Percentiles rank a stretch among this genome's conserved stretches.
Conservation (phyloP, 2,797 vertebrate genomes). For the Gadopsis bispinosus region DNA sequence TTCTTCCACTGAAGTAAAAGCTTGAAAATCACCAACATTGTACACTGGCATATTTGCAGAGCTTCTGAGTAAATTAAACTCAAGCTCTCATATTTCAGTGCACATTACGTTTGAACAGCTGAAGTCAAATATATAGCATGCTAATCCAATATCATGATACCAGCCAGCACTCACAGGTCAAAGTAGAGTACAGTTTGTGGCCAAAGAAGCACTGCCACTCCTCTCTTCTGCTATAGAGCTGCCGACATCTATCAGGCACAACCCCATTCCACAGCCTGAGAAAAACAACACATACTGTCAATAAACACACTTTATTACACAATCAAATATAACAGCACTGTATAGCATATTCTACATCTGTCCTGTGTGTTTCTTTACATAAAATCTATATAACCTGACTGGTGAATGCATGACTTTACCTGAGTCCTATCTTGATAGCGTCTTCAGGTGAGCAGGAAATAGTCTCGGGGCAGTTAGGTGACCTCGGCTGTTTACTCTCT, state of each 20-base stretch:
- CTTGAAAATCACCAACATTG: background rate
- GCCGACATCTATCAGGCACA: conserved; percentile 87
- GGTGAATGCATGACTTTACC: conserved; percentile 68
- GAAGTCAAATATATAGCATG: background rate
- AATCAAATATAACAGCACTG: background rate
- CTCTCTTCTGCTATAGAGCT: conserved; percentile 86
- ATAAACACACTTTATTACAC: conserved; percentile 1
- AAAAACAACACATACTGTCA: conserved; percentile 27
- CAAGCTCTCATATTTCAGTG: background rate
- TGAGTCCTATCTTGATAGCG: conserved; percentile 87
- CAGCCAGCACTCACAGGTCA: conserved; percentile 83
- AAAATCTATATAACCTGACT: background rate
- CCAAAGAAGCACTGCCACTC: conserved; percentile 91
- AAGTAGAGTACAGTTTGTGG: conserved; percentile 85
- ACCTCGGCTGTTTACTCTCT: conserved; percentile 85
- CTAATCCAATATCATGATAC: background rate
- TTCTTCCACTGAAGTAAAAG: background rate
- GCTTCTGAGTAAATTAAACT: conserved; percentile 8
- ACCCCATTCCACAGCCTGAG: conserved; percentile 88
- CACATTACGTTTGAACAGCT: conserved; percentile 3
- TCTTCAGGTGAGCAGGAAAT: conserved; percentile 87
- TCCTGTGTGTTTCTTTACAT: background rate
- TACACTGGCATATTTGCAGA: background rate
- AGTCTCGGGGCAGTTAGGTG: conserved; percentile 83
- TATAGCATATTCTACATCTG: background rate